Base-by-base conservation (phyloP, 92 coral and sea anemone genomes). In the Muricea muricata region DNA sequence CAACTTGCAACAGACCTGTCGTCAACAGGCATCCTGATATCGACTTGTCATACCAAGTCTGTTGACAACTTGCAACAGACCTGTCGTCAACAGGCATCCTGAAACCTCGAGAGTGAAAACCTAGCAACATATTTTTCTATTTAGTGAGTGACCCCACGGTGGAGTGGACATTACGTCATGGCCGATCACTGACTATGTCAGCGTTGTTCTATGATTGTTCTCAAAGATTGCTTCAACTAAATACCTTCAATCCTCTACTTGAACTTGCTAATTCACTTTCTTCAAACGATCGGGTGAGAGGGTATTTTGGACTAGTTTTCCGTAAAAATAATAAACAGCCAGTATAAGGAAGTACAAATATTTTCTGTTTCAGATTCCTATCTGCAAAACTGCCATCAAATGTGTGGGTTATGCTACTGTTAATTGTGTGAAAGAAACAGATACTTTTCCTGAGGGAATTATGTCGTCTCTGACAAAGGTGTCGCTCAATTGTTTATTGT, bases 151-250 rank as follows among this genome's bases (percentile, higher is more conserved):
- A 95, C 84, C 94, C 98, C 20, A 93, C 98, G 5, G 93, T 93
- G 32, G 98, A 95, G 69, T 95, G 98, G 98, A 93, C 97, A 4
- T 88, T 93, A 79, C 93, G 98, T 86, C 98, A 95, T 91, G 98
- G 98, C 83, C 84, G 90, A 87, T 94, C 97, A 10, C 88, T 93
- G 39, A 94, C 98, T 35, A 80, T 95, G 88, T 90, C 95, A 78
- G 98, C 98, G 92, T 94, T 95, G 31, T 93, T 95, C 81, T 97
- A 93, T 78, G 98, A 95, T 68, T 93, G 95, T 34, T 90, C 92
- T 25, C 92, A 90, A 55, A 89, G 89, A 42, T 78, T 91, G 55
- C 87, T 95, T 82, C 81, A 94, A 67, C 89, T 91, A 54, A 97
- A 92, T 15, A 74, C 93, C 12, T 94, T 86, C 82, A 91, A 93